Evolutionary conservation across 2,797 vertebrate genomes (phyloP), one percentile per base, ranked within the genome.

Genomic region (Sebastolobus alascanus): DNA sequence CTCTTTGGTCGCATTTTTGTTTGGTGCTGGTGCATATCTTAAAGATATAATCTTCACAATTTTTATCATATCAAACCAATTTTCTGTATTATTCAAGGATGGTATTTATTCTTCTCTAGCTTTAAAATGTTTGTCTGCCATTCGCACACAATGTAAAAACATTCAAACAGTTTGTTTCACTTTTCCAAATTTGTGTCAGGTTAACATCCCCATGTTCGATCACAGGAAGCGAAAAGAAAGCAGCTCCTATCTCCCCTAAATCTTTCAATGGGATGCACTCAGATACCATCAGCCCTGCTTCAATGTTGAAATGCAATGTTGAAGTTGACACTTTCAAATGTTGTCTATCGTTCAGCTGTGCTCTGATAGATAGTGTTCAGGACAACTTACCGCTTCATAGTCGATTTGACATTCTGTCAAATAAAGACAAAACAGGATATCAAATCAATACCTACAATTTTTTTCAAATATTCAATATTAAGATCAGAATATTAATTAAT

Each of bases 341-440:
- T 7, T 65, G 31, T 54, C 31, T 7, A 6, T 29, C 22, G 31
- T 29, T 56, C 12, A n/a, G 52, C 25, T 65, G 25, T 10, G 25
- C 16, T 54, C 29, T 2, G 4, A 54, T 25, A 33, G 54, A 35
- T 18, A 25, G 20, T 25, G 16, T 3, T 60, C 13, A 70, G 5
- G 4, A 70, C 33, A 3, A 80, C 82, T 79, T 78, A 88, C 87
- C 0, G 33, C 56, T 4, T 1, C 18, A 73, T 7, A 2, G 68
- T 87, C 22, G 68, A 27, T 77, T 82, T 3, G 5, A 79, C 0
- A 65, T 84, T 84, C 83, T 88, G 50, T 73, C 2, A 67, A 5
- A 79, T 14, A 38, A 73, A 82, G 25, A 25, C 25, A 25, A 25
- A 25, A 25, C 25, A 54, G 0, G 16, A 46, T 46, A 8, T n/a